Evolutionary conservation across 2,888 invertebrate species (phyloP).

Genomic region (Pristionchus exspectatus): DNA sequence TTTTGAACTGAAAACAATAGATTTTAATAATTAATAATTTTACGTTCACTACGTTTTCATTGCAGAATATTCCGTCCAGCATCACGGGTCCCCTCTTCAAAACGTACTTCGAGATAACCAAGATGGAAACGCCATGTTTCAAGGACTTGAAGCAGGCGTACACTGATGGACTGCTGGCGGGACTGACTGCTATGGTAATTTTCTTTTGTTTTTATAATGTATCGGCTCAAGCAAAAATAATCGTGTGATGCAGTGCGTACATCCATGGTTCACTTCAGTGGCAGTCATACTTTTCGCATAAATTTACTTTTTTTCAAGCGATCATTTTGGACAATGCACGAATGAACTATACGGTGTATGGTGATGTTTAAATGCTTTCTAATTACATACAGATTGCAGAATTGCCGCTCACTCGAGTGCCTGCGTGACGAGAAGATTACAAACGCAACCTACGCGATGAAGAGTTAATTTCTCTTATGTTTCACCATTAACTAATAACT

Average conservation of each 20-base stretch:
- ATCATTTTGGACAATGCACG: not conserved
- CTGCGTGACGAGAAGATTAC: not conserved
- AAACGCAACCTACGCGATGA: conserved; percentile 10
- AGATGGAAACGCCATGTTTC: not conserved
- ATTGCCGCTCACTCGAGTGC: not conserved
- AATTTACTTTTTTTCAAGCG: not conserved
- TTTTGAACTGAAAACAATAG: not conserved
- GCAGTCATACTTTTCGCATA: not conserved
- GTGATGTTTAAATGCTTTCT: not conserved
- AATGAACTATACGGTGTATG: not conserved
- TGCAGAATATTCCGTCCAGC: not conserved
- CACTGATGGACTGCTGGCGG: not conserved
- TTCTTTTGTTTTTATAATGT: not conserved
- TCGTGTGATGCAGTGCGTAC: not conserved
- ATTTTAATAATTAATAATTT: not conserved
- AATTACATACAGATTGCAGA: too few species aligned
- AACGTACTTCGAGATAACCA: not conserved
- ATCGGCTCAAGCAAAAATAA: too few species aligned
- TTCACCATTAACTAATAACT: too few species aligned
- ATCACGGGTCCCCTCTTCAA: not conserved
- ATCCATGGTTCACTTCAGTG: not conserved
- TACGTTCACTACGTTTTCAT: not conserved
- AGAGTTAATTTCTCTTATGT: not conserved
- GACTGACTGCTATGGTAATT: not conserved
- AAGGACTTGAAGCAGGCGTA: not conserved